These are phyloP conservation scores for Noctilio leporinus DNA, from an alignment of 2,113 vertebrate species.

Conservation along the genomic window DNA sequence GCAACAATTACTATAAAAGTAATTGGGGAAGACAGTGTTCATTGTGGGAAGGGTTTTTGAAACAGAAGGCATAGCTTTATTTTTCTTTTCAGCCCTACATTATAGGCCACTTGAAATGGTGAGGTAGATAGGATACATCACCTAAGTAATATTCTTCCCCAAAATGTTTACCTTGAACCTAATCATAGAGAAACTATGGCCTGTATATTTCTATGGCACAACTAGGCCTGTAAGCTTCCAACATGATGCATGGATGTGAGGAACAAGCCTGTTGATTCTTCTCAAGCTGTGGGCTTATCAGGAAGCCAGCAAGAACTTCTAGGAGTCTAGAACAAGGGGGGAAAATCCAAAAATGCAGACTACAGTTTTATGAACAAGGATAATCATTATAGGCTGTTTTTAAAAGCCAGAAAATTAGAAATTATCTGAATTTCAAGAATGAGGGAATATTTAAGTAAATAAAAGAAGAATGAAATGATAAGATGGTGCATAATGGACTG, in stretches of 20 bases:
- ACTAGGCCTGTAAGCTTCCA: neutral
- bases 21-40: neutral
- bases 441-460: neutral
- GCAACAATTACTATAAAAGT: neutral
- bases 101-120: too few species aligned
- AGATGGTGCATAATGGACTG: neutral
- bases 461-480: neutral
- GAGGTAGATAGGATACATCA: too few species aligned
- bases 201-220: too few species aligned
- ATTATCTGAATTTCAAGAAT: neutral
- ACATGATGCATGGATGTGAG: neutral
- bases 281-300: neutral
- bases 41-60: neutral
- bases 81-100: neutral
- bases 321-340: neutral
- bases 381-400: neutral
- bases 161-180: too few species aligned
- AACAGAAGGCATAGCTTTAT: neutral
- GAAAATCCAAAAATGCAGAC: neutral
- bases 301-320: neutral
- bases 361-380: neutral
- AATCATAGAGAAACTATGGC: too few species aligned
- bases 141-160: too few species aligned
- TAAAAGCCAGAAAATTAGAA: neutral
- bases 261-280: neutral